Base-by-base conservation (phyloP, 2,888 invertebrate genomes). In the Tenthredo livida region DNA sequence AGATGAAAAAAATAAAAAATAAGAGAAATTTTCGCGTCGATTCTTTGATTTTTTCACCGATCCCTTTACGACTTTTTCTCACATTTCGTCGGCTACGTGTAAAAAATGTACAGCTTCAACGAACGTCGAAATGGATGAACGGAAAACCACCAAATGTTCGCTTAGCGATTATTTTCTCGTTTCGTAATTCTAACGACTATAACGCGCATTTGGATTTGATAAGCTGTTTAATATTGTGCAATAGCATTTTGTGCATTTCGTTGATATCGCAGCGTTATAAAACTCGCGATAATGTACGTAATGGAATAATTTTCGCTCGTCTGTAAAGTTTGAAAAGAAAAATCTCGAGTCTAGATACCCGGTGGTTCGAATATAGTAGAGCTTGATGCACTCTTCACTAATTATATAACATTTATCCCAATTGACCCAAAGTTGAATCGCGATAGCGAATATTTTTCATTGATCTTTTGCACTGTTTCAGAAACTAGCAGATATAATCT, bases 341-440 rank as follows among this genome's bases (percentile, higher is more conserved):
- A 61, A 54, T 54, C 54, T 5, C 6, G 17, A 54, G 15, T 67
- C 25, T n/a, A 73, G 70, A 33, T 70, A 17, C 47, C 21, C 4
- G 73, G 3, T n/a, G 73, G 3, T n/a, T 40, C 10, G 2, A 70
- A 70, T 43, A n/a, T 25, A n/a, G 25, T 25, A n/a, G 25, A 17
- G n/a, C 17, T 33, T 17, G 12, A 50, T 73, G 43, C 73, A 43
- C 21, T 73, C 21, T 61, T 61, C 15, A 33, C 29, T 33, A 67
- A 67, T 67, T 47, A 47, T 50, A 12, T 40, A 73, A 73, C 21
- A 73, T 47, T 40, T 37, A 43, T 77, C 77, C 78, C 12, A 78
- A 78, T 78, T 78, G 78, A 78, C 21, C 78, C 58, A 58, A 78
- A 58, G 78, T 37, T 61, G 17, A 61, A 21, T n/a, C 3, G 12